Percentiles rank a stretch among this genome's conserved stretches.
phyloP scores from a whole-genome alignment of 2,888 invertebrate genomes.

The Rhaphigaster nebulosa region DNA sequence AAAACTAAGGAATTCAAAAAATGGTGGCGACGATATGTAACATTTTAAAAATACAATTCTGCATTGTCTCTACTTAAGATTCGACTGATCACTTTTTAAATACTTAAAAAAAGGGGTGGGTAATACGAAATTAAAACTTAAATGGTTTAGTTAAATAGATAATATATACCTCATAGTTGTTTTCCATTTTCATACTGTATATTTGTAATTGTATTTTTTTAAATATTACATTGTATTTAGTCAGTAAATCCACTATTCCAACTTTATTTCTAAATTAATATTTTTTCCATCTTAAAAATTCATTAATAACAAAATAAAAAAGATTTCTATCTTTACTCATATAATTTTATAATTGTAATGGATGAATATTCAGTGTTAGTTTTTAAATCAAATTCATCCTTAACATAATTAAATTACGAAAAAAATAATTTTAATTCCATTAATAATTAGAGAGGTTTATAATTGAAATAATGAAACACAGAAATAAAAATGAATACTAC shows the following conservation, averaged over 20 bases:
- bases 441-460: background rate
- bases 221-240: background rate
- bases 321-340: background rate
- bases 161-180: background rate
- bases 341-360: background rate
- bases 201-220: background rate
- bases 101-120: background rate
- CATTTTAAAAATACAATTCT: background rate
- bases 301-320: background rate
- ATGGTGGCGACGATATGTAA: too few relatives aligned
- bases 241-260: background rate
- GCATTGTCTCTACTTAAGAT: background rate
- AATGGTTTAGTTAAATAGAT: background rate
- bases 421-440: background rate
- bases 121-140: background rate
- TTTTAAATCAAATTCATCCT: background rate
- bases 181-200: background rate
- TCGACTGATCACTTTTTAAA: background rate
- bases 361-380: background rate
- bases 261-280: background rate
- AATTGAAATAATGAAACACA: background rate
- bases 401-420: background rate
- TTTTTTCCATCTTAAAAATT: too few relatives aligned
- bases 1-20: too few relatives aligned
- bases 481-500: slow-evolving; percentile 12